These are phyloP conservation scores for Chaetops frenatus DNA, from an alignment of 2,113 vertebrate species.

Conservation along the genomic window DNA sequence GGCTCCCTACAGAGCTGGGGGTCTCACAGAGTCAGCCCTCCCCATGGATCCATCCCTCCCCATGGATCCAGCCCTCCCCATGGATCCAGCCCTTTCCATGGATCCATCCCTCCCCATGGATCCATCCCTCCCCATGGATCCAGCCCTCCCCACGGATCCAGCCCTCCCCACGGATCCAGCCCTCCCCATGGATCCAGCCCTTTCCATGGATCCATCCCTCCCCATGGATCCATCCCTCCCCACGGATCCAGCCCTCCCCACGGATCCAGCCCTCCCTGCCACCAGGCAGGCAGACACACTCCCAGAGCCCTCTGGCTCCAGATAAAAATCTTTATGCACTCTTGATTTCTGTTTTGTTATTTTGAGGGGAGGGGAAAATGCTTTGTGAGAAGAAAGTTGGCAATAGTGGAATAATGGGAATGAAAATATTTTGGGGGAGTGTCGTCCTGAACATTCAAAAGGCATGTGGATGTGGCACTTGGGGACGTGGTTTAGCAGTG, in stretches of 20 bases:
- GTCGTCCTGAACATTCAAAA: background rate
- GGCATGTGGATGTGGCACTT: background rate
- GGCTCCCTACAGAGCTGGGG: background rate
- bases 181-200: background rate
- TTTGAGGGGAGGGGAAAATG: background rate
- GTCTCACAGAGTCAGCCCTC: background rate
- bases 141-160: background rate
- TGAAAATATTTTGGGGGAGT: background rate
- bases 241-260: background rate
- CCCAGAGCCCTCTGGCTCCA: background rate
- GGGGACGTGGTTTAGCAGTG: background rate
- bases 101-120: background rate
- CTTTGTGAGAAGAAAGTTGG: background rate
- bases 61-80: background rate
- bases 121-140: background rate
- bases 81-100: background rate
- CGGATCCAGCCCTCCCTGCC: fast-evolving
- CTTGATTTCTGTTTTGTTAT: background rate
- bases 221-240: background rate
- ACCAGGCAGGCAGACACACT: background rate
- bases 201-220: background rate
- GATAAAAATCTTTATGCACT: background rate
- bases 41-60: background rate
- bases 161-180: background rate
- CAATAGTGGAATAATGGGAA: fast-evolving